phyloP scores from a whole-genome alignment of 2,888 invertebrate genomes.

The Chorisops tibialis region DNA sequence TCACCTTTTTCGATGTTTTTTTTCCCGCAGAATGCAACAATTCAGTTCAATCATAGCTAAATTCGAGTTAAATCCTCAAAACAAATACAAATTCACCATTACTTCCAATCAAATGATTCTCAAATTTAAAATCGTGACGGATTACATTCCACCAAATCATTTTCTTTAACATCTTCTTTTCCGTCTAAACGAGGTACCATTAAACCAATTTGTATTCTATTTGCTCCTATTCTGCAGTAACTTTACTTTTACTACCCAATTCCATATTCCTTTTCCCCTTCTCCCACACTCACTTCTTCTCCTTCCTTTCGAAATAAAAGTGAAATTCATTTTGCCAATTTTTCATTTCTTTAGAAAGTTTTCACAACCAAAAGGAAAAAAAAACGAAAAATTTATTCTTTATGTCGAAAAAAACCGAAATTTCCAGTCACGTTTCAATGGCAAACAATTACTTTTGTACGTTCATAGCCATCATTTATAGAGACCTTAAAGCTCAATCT shows the following conservation, averaged over 20 bases:
- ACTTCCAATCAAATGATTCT: no score
- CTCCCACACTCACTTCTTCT: no score
- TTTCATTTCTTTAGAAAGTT: conserved; percentile 15
- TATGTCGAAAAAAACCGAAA: conserved; percentile 1
- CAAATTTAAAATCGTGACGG: conserved; percentile 23
- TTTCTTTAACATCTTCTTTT: conserved; percentile 14
- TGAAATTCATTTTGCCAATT: conserved; percentile 24
- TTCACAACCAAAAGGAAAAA: not conserved
- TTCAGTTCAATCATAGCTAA: no score
- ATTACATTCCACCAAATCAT: conserved; percentile 10
- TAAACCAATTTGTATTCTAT: conserved; percentile 25
- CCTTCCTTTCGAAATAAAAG: not conserved
- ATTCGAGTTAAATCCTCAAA: no score
- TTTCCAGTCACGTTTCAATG: conserved; percentile 21
- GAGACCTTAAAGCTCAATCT: conserved; percentile 14
- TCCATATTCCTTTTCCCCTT: no score
- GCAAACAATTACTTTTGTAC: conserved; percentile 22
- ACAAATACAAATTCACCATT: no score
- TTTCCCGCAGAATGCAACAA: no score
- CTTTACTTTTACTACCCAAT: not conserved
- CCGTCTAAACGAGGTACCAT: not conserved
- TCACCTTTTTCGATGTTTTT: no score
- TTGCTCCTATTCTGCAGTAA: conserved; percentile 21
- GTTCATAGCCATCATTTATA: conserved; percentile 5
- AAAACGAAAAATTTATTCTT: no score